Evolutionary conservation across 2,797 vertebrate species (phyloP), one percentile per base, ranked within the genome.

Genomic region (Threskiornis aethiopicus): DNA sequence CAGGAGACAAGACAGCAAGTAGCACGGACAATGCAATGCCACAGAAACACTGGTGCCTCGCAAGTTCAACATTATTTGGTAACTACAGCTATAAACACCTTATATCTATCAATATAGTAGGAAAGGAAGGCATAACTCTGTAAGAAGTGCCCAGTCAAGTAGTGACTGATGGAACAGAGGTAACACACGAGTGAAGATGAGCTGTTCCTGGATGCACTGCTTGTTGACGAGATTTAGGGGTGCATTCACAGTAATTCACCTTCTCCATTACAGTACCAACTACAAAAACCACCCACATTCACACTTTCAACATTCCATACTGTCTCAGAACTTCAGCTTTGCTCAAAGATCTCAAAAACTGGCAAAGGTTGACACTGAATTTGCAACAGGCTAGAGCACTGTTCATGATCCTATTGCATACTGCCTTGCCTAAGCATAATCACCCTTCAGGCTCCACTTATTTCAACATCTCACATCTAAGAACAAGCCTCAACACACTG

Each of bases 181-280:
- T 1, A 87, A 84, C 5, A 5, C 0, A 0, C 1, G 4, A 73
- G 8, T 11, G 31, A 93, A 78, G 44, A 57, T 15, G 20, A 87
- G 54, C 37, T 90, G 29, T 2, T 65, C 13, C 1, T 3, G 6
- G 4, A 25, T 0, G 2, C 28, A 9, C 5, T 51, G 51, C 11
- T 46, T 49, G 24, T 46, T 69, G 46, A 49, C 2, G 4, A 85
- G 58, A 55, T 62, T 85, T 22, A 87, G 51, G n/a, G 14, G 13
- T 24, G 6, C 39, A 20, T 21, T 69, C 33, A 70, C 28, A 91
- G 11, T 13, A 93, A 65, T 69, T 72, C 37, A 75, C 54, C 18
- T 61, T 64, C 44, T 55, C 39, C 35, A 26, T 29, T 77, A 67
- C 5, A 51, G 4, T 6, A 75, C 10, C 37, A 69, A 21, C 26